These are phyloP conservation scores for Drosophila anomelani DNA, from an alignment of 2,888 invertebrate genomes.

Conservation along the genomic window DNA sequence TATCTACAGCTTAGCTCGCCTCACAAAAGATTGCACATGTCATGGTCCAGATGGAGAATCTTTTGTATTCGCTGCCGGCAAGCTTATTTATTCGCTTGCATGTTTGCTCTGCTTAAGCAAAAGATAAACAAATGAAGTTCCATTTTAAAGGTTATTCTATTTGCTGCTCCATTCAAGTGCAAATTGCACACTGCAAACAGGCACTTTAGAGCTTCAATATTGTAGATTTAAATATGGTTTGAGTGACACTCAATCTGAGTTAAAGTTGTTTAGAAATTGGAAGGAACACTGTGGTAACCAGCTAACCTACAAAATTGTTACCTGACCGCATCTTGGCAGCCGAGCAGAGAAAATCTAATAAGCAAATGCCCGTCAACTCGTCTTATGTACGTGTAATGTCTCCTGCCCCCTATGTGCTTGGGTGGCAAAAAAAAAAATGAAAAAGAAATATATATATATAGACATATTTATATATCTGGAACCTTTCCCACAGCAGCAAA, in stretches of 20 bases:
- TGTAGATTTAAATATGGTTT: conserved; percentile 13
- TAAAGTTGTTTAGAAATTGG: conserved; percentile 14
- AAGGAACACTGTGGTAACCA: conserved; percentile 48
- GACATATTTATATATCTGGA: background rate
- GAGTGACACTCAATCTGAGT: conserved; percentile 15
- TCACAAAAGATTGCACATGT: conserved; percentile 28
- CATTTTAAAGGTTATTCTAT: conserved; percentile 53
- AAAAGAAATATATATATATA: background rate
- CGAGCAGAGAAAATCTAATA: conserved; percentile 68
- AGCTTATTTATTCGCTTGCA: conserved; percentile 33
- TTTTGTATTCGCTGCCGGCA: conserved; percentile 24
- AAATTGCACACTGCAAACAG: conserved; percentile 53
- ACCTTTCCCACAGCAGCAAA: conserved; percentile 27
- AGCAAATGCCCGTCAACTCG: conserved; percentile 58
- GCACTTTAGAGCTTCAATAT: conserved; percentile 7
- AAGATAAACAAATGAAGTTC: conserved; percentile 62
- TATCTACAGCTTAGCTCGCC: background rate
- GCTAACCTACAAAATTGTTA: conserved; percentile 63
- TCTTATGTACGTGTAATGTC: conserved; percentile 17
- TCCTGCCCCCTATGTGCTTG: conserved; percentile 3
- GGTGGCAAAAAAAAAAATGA: background rate
- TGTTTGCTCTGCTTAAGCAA: conserved; percentile 52
- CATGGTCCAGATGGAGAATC: conserved; percentile 28
- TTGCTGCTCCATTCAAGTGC: conserved; percentile 64
- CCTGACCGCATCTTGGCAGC: conserved; percentile 53